These are phyloP conservation scores for Pseudachorutes palmiensis DNA, from an alignment of 1,140 invertebrate genomes.

Conservation along the genomic window DNA sequence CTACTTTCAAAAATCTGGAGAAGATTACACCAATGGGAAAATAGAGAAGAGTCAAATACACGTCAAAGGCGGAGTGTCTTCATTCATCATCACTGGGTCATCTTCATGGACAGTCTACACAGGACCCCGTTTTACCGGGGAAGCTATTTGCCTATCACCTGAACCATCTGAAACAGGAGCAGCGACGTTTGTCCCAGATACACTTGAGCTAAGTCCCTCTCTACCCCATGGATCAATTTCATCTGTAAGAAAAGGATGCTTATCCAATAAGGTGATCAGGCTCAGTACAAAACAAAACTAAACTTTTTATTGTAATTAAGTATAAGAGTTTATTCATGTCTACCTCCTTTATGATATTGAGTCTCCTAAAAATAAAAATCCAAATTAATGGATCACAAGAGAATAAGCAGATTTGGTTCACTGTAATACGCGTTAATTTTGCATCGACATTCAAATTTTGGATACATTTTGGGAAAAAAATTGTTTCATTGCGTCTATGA, in stretches of 20 bases:
- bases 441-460: too few species aligned
- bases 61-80: neutral
- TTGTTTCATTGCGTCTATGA: too few species aligned
- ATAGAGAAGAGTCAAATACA: constrained; percentile 12
- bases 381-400: too few species aligned
- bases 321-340: too few species aligned
- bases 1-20: constrained; percentile 34
- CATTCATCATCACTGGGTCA: constrained; percentile 21
- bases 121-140: constrained; percentile 17
- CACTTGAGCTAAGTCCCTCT: neutral
- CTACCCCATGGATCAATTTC: constrained; percentile 22
- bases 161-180: neutral
- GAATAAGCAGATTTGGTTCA: too few species aligned
- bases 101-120: constrained; percentile 31
- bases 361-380: too few species aligned
- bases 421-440: too few species aligned
- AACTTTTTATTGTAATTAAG: too few species aligned
- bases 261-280: neutral
- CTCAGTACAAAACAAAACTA: too few species aligned
- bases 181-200: constrained; percentile 18
- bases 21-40: constrained; percentile 16
- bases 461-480: too few species aligned
- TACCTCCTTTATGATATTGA: too few species aligned
- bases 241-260: constrained; percentile 26
- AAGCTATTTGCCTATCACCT: constrained; percentile 23